Conservation (phyloP, 2,113 vertebrate genomes). For the Balaeniceps rex region DNA sequence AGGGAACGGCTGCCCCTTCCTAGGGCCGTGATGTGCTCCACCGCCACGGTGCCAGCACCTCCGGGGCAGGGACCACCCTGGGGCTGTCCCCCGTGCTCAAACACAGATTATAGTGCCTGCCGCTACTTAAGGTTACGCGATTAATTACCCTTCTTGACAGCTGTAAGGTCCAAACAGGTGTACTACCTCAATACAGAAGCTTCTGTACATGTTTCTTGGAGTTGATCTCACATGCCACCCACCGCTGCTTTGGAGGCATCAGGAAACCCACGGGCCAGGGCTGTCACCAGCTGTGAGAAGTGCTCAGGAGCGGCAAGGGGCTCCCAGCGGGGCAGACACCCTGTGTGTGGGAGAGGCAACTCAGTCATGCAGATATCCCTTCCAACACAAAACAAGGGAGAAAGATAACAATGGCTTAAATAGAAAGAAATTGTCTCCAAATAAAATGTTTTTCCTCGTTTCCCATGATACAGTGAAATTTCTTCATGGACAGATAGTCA, state of each 20-base stretch:
- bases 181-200: too few species aligned
- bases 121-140: too few species aligned
- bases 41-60: rapidly evolving
- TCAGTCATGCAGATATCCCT: neutral
- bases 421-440: slow-evolving; percentile 7
- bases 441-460: slow-evolving; percentile 6
- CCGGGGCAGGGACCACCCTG: neutral
- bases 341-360: rapidly evolving
- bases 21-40: neutral
- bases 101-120: neutral
- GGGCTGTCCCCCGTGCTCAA: neutral
- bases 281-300: rapidly evolving
- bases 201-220: neutral
- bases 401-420: neutral
- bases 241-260: rapidly evolving
- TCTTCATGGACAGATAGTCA: slow-evolving; percentile 26
- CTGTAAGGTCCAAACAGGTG: neutral
- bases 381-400: neutral
- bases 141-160: too few species aligned
- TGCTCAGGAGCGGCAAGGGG: neutral
- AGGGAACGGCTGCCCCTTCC: neutral
- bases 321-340: too few species aligned
- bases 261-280: rapidly evolving
- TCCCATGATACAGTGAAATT: neutral
- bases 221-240: rapidly evolving